Conservation (phyloP, 2,888 invertebrate genomes). For the Mycalesis mineus region DNA sequence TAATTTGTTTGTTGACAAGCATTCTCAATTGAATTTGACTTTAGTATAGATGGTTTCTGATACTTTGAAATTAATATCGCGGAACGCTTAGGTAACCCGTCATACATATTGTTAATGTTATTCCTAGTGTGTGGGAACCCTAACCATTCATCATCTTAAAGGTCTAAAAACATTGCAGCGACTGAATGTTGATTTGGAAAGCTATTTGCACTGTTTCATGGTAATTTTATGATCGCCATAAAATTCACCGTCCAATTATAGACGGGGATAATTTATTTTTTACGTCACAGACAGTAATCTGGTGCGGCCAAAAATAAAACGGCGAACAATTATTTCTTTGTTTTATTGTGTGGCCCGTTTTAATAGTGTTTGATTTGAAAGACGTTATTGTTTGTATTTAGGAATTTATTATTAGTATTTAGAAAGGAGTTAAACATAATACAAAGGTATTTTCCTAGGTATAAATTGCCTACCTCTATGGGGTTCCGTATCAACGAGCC, state of each 20-base stretch:
- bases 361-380: conserved; percentile 26
- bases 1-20: no score
- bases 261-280: conserved; percentile 55
- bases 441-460: no score
- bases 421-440: no score
- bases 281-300: conserved; percentile 48
- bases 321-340: conserved; percentile 35
- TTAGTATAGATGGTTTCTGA: no score
- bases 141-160: background rate
- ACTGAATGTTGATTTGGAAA: conserved; percentile 48
- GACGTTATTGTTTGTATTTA: background rate
- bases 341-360: conserved; percentile 36
- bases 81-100: no score
- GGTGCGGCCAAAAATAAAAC: conserved; percentile 41
- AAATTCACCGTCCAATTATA: conserved; percentile 63
- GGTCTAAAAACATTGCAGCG: conserved; percentile 28
- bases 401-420: background rate
- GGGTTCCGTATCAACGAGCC: no score
- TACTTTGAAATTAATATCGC: no score
- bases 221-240: conserved; percentile 58
- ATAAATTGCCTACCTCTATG: no score
- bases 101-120: no score
- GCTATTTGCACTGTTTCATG: conserved; percentile 52
- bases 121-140: no score
- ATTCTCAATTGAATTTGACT: no score